Percentiles rank a stretch among this genome's conserved stretches.
Evolutionary conservation across 92 coral and sea anemone genomes (phyloP).

Genomic region (Zoanthus sansibaricus): DNA sequence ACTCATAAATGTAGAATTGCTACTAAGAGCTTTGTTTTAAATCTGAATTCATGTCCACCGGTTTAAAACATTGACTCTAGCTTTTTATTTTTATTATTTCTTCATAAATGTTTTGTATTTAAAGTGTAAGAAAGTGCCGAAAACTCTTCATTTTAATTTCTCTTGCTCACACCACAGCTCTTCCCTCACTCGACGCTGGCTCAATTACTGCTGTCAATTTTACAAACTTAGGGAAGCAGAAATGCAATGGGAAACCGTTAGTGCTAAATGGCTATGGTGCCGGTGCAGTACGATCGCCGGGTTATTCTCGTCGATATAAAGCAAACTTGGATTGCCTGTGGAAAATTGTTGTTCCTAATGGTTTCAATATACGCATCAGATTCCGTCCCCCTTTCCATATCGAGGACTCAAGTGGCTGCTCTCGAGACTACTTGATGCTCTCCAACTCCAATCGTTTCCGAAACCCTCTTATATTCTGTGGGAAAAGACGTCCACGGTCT

Average conservation of each 20-base stretch:
- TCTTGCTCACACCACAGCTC: constrained; percentile 23
- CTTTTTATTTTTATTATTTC: too few species aligned
- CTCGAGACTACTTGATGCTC: constrained; percentile 83
- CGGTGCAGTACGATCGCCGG: constrained; percentile 92
- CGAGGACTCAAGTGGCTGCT: constrained; percentile 82
- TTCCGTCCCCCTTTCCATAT: constrained; percentile 89
- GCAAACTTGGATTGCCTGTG: constrained; percentile 78
- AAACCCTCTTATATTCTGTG: constrained; percentile 81
- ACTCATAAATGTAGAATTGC: too few species aligned
- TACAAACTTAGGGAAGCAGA: constrained; percentile 48
- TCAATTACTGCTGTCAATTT: constrained; percentile 48
- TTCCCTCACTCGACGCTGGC: constrained; percentile 19
- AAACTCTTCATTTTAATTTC: background rate
- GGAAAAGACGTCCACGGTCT: constrained; percentile 73
- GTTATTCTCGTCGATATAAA: constrained; percentile 80
- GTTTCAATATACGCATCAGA: constrained; percentile 82
- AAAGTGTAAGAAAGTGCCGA: background rate
- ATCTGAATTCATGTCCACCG: too few species aligned
- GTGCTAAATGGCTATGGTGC: constrained; percentile 66
- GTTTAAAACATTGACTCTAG: too few species aligned
- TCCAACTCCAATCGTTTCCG: constrained; percentile 79
- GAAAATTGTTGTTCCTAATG: constrained; percentile 91
- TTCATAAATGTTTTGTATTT: background rate
- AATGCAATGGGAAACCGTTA: constrained; percentile 69
- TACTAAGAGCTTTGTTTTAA: too few species aligned